Evolutionary conservation across 2,888 invertebrate genomes (phyloP).

Genomic region (Dinocampus coccinellae): DNA sequence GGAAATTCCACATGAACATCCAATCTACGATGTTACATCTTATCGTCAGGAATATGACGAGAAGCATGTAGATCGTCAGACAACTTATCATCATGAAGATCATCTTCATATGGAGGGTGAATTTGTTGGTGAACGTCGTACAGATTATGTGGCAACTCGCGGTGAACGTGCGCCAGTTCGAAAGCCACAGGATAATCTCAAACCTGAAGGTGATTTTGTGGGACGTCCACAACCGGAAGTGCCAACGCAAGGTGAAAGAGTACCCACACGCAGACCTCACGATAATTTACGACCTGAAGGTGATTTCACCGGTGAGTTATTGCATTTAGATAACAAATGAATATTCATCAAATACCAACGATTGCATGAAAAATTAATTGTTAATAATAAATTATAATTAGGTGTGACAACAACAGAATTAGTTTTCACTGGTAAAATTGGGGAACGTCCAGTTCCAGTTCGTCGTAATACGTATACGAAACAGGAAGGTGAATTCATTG

Average conservation of each 20-base stretch:
- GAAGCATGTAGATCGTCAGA: constrained; percentile 75
- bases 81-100: constrained; percentile 76
- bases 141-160: constrained; percentile 69
- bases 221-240: constrained; percentile 69
- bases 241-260: constrained; percentile 68
- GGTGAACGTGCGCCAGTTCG: constrained; percentile 69
- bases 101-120: constrained; percentile 81
- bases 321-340: constrained; percentile 33
- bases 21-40: constrained; percentile 70
- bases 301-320: constrained; percentile 42
- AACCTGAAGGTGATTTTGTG: constrained; percentile 68
- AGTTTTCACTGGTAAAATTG: constrained; percentile 79
- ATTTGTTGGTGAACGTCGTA: constrained; percentile 71
- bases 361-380: background rate
- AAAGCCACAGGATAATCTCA: constrained; percentile 70
- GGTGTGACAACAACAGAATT: constrained; percentile 79
- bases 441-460: constrained; percentile 76
- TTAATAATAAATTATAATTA: constrained; percentile 56
- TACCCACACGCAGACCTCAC: constrained; percentile 64
- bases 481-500: constrained; percentile 80
- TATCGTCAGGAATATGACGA: constrained; percentile 78
- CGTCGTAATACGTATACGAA: constrained; percentile 84
- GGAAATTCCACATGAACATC: constrained; percentile 59
- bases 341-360: background rate
- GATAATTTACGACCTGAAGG: constrained; percentile 69